Evolutionary conservation across 2,113 vertebrate genomes (phyloP), one percentile per base, ranked within the genome.

Genomic region (Phylloscopus whistleri): DNA sequence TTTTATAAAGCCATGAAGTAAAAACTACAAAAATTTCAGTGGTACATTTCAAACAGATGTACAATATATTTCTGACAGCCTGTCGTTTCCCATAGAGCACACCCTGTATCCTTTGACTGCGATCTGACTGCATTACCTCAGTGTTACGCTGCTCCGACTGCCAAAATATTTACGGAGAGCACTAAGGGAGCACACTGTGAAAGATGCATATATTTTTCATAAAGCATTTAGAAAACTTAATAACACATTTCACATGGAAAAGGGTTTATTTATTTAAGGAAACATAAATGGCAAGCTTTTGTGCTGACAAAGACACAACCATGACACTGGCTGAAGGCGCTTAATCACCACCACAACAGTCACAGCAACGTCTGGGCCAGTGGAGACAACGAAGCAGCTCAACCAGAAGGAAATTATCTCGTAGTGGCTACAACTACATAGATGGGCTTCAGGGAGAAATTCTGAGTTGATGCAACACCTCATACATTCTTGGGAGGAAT

Each of bases 31-130:
- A 82, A 87, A 79, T 46, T 80, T 93, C 90, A 83, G 73, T 9
- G 11, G 83, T 92, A 49, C 86, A 46, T 89, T 92, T 95, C 90
- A 92, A 84, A 53, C 33, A 53, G 80, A 79, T 21, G 59, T 76
- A 93, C 62, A 73, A 55, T 80, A 33, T 89, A 79, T 49, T 96
- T 95, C 6, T 93, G 94, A 95, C 86, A 94, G 89, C 58, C 74
- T 87, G 90, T 95, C 81, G 0, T 79, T 90, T 93, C 92, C 70
- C 75, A 68, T 90, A 56, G 62, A 81, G 59, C 13, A 77, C 64
- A 63, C 43, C 59, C 86, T 59, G 80, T 24, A 56, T 60, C 46
- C 87, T 75, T 41, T 52, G 1, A 11, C 85, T n/a, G 6, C 8
- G 46, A 85, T 80, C 78, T 92, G 93, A 94, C 87, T 81, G 80